These are phyloP conservation scores for Leuciscus waleckii DNA, from an alignment of 2,797 vertebrate species.

Conservation along the genomic window DNA sequence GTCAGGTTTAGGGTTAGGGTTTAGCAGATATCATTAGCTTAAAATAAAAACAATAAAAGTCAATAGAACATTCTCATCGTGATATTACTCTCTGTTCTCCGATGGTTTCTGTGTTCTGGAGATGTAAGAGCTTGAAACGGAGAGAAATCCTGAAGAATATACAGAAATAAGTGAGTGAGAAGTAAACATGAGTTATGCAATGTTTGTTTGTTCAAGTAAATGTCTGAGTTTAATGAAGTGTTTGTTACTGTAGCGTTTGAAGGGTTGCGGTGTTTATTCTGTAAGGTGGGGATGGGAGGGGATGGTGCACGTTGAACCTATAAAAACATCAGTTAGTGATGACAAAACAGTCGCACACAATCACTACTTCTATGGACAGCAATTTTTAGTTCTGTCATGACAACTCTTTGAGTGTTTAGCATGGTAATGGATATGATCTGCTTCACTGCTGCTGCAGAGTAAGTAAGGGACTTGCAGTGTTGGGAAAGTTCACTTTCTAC, in stretches of 20 bases:
- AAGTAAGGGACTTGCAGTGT: too few species aligned
- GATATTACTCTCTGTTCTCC: conserved; percentile 36
- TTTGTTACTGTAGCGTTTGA: conserved; percentile 4
- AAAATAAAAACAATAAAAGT: background rate
- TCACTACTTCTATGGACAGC: background rate
- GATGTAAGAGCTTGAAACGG: background rate
- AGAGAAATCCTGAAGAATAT: conserved; percentile 21
- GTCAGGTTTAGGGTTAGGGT: background rate
- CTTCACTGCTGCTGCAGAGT: too few species aligned
- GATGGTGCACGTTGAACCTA: conserved; percentile 21
- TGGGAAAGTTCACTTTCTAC: too few species aligned
- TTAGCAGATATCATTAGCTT: background rate
- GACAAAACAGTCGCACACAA: background rate
- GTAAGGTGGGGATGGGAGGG: conserved; percentile 32
- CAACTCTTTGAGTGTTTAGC: background rate
- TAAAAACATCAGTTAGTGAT: background rate
- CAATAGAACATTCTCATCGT: background rate
- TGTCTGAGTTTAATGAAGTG: background rate
- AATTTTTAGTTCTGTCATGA: background rate
- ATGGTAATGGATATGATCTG: background rate
- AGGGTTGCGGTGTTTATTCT: conserved; percentile 22
- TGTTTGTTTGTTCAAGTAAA: background rate
- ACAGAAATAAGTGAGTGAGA: background rate
- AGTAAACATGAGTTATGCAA: background rate
- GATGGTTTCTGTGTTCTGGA: conserved; percentile 1